Percentiles rank a stretch among this genome's conserved stretches.
These are phyloP conservation scores for Chaenodraco wilsoni DNA, from an alignment of 2,797 vertebrate genomes.

Conservation along the genomic window DNA sequence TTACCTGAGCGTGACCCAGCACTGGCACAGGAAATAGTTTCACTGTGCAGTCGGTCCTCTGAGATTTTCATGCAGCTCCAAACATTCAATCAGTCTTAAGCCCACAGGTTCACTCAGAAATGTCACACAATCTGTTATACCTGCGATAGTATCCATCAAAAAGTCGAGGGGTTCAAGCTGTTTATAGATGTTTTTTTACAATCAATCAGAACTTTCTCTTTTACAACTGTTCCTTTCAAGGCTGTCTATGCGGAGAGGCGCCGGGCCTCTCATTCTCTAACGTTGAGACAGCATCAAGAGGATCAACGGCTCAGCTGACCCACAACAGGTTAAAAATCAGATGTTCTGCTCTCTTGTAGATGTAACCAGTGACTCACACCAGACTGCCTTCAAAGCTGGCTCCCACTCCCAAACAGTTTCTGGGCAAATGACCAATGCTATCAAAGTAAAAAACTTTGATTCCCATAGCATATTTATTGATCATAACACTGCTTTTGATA, in stretches of 20 bases:
- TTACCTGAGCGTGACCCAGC: constrained; percentile 16
- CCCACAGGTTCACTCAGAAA: constrained; percentile 56
- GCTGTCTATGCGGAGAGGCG: constrained; percentile 37
- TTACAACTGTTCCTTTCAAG: constrained; percentile 66
- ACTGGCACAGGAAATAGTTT: constrained; percentile 24
- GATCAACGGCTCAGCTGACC: constrained; percentile 58
- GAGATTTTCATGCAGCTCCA: constrained; percentile 43
- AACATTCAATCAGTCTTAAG: constrained; percentile 56
- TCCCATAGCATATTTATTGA: constrained; percentile 81
- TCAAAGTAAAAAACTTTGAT: constrained; percentile 77
- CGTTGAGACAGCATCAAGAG: constrained; percentile 43
- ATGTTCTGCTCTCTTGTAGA: constrained; percentile 74
- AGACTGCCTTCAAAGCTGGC: constrained; percentile 63
- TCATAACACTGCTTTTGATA: constrained; percentile 80
- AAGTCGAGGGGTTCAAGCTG: constrained; percentile 55
- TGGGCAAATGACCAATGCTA: constrained; percentile 80
- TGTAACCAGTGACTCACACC: constrained; percentile 68
- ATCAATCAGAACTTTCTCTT: constrained; percentile 64
- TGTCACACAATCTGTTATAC: constrained; percentile 58
- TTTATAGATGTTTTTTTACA: constrained; percentile 69
- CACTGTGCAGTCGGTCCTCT: constrained; percentile 22
- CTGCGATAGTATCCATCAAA: constrained; percentile 66
- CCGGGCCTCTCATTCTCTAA: constrained; percentile 28
- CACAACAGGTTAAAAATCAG: constrained; percentile 70
- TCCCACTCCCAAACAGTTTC: constrained; percentile 72